Conservation (phyloP, 2,113 vertebrate genomes). For the Lepus americanus region DNA sequence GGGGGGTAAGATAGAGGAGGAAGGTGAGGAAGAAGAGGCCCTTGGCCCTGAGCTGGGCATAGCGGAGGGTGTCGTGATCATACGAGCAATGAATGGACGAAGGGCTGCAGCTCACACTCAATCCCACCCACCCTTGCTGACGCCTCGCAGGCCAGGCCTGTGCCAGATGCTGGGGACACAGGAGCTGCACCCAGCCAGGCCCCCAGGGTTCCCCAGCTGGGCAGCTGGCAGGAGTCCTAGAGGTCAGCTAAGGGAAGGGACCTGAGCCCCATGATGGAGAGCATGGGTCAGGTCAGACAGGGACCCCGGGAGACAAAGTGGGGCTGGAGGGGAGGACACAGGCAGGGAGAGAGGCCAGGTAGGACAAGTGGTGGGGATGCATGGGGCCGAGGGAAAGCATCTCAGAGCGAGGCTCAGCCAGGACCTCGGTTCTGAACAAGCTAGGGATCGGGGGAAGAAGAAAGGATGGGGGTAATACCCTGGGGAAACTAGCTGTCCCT, state of each 20-base stretch:
- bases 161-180: not conserved
- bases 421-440: not conserved
- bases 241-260: not conserved
- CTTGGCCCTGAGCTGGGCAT: not conserved
- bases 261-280: not conserved
- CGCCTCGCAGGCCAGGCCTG: not conserved
- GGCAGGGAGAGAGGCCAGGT: not conserved
- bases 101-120: not conserved
- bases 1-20: too few relatives aligned
- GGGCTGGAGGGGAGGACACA: rapidly evolving
- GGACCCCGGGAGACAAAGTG: not conserved
- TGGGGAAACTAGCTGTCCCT: not conserved
- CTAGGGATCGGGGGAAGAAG: not conserved
- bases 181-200: not conserved
- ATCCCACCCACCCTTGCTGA: rapidly evolving
- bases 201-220: not conserved
- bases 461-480: not conserved
- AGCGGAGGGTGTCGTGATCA: not conserved
- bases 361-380: rapidly evolving
- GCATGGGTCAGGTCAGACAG: not conserved
- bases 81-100: rapidly evolving
- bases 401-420: not conserved
- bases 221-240: not conserved
- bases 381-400: not conserved
- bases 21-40: not conserved